Conservation (phyloP, 2,888 invertebrate genomes). For the Cantharis nigra region DNA sequence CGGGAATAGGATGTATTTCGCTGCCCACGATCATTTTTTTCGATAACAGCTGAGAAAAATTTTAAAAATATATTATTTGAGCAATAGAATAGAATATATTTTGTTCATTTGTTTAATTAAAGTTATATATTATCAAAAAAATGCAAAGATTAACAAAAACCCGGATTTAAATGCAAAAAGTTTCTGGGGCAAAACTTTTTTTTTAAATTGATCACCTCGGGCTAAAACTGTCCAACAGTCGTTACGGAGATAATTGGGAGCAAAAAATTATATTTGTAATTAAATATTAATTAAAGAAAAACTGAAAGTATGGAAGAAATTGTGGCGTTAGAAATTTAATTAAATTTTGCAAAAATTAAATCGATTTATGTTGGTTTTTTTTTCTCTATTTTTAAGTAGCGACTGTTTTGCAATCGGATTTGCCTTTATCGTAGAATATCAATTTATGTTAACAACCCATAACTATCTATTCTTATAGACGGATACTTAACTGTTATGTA, state of each 20-base stretch:
- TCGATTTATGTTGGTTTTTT: neutral
- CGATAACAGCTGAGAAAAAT: too few relatives aligned
- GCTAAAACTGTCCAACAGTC: neutral
- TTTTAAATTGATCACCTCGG: neutral
- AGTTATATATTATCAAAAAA: too few relatives aligned
- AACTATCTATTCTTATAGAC: conserved; percentile 44
- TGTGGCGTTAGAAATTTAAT: neutral
- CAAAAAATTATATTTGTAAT: neutral
- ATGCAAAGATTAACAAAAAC: neutral
- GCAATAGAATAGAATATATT: too few relatives aligned
- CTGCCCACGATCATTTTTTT: too few relatives aligned
- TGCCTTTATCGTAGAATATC: conserved; percentile 42
- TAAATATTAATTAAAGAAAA: neutral
- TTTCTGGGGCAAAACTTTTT: neutral
- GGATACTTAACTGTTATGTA: conserved; percentile 47
- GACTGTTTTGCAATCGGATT: conserved; percentile 14
- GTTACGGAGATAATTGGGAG: neutral
- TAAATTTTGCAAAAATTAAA: neutral
- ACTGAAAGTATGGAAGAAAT: neutral
- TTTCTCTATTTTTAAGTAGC: conserved; percentile 4
- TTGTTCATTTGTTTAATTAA: too few relatives aligned
- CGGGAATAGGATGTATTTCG: too few relatives aligned
- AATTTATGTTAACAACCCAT: conserved; percentile 48
- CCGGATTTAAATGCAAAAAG: neutral
- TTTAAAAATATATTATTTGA: too few relatives aligned